Conservation (phyloP, 2,113 vertebrate genomes). For the Brachyhypopomus gauderio region DNA sequence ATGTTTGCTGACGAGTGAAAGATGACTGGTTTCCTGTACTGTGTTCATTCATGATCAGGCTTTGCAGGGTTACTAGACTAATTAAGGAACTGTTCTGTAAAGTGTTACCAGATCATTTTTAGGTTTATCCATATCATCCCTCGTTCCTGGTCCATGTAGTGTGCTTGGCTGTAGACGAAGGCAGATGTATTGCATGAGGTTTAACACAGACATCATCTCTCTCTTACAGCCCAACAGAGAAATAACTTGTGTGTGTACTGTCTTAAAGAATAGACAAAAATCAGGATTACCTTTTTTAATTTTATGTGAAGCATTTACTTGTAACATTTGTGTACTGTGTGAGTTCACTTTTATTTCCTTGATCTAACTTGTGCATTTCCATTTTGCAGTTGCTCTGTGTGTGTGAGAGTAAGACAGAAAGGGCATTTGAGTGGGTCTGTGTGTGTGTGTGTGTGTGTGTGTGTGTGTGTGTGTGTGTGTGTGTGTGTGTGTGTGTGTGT, state of each 20-base stretch:
- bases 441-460: neutral
- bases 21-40: neutral
- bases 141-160: neutral
- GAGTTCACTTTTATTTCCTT: neutral
- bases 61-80: neutral
- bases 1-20: neutral
- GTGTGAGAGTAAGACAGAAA: constrained; percentile 11
- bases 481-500: constrained; percentile 15
- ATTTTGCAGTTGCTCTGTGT: constrained; percentile 45
- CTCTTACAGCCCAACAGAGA: neutral
- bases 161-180: neutral
- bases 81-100: neutral
- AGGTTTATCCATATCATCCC: neutral
- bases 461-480: neutral
- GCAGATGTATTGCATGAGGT: neutral
- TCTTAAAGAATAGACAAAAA: neutral
- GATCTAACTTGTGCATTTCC: constrained; percentile 12
- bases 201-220: neutral
- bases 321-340: neutral
- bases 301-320: neutral
- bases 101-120: neutral
- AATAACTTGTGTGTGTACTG: neutral
- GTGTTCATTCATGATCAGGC: neutral
- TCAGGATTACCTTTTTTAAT: constrained; percentile 14
- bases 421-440: neutral